phyloP scores from a whole-genome alignment of 2,797 vertebrate genomes.

The Pipistrellus pygmaeus region DNA sequence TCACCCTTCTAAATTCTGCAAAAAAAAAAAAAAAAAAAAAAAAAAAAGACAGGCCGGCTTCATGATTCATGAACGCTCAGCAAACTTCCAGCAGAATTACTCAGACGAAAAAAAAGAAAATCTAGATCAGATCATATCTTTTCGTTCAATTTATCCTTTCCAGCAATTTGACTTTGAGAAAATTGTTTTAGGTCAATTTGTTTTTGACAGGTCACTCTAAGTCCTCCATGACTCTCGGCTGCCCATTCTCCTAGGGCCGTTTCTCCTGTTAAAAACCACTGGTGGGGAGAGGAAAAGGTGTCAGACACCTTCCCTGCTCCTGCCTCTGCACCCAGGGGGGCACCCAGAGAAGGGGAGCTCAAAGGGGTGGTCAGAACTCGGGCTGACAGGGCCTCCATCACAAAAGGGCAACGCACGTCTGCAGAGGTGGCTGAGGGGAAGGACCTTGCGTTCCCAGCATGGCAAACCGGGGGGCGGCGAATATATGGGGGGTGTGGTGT shows the following conservation, averaged over 20 bases:
- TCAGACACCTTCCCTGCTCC: too few species aligned
- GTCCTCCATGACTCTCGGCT: background rate
- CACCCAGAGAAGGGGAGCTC: background rate
- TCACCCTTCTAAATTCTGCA: background rate
- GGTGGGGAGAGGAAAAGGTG: background rate
- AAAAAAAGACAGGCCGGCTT: background rate
- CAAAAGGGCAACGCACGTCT: background rate
- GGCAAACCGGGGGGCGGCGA: too few species aligned
- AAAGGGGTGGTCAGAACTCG: background rate
- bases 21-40: background rate
- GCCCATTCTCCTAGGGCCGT: background rate
- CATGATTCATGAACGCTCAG: constrained; percentile 43
- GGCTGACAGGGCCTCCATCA: background rate
- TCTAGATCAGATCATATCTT: constrained; percentile 25
- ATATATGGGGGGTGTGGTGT: rapidly evolving
- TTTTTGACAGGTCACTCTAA: constrained; percentile 45
- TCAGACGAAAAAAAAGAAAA: constrained; percentile 62
- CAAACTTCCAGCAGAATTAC: constrained; percentile 51
- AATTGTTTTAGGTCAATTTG: constrained; percentile 57
- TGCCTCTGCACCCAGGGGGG: background rate
- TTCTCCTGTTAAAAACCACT: constrained; percentile 6
- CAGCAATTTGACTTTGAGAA: constrained; percentile 57
- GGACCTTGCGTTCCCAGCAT: background rate
- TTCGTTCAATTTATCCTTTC: constrained; percentile 51
- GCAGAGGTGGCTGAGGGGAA: background rate